These are phyloP conservation scores for Pocillopora meandrina DNA, from an alignment of 92 coral and sea anemone species.

Conservation along the genomic window DNA sequence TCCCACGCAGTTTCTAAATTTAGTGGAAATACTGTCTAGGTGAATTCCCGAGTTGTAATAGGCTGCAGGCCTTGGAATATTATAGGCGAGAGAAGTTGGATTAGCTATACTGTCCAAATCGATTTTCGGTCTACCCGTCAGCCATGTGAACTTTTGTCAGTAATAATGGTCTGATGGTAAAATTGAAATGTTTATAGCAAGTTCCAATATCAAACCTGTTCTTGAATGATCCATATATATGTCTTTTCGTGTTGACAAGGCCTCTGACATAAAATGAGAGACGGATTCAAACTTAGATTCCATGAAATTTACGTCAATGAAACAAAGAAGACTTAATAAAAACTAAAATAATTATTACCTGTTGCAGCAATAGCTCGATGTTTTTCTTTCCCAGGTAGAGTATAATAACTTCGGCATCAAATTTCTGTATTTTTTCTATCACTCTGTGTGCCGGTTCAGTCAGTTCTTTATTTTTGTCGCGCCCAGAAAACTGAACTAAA, in stretches of 20 bases:
- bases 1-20: too few species aligned
- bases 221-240: slow-evolving; percentile 11
- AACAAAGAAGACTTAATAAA: not conserved
- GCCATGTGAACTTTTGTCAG: too few species aligned
- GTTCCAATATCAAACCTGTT: not conserved
- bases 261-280: not conserved
- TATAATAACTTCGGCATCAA: slow-evolving; percentile 48
- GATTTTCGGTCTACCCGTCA: too few species aligned
- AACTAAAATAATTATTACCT: not conserved
- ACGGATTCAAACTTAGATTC: too few species aligned
- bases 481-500: slow-evolving; percentile 2
- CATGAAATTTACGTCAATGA: too few species aligned
- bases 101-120: too few species aligned
- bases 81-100: too few species aligned
- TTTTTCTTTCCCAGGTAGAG: slow-evolving; percentile 31
- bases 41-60: too few species aligned
- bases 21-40: too few species aligned
- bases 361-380: slow-evolving; percentile 2
- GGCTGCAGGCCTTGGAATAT: too few species aligned
- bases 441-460: not conserved
- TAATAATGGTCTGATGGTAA: too few species aligned
- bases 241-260: not conserved
- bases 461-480: not conserved
- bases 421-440: slow-evolving; percentile 9
- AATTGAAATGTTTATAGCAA: too few species aligned